Conservation (phyloP, 2,888 invertebrate species). For the Epsilonema sp. region DNA sequence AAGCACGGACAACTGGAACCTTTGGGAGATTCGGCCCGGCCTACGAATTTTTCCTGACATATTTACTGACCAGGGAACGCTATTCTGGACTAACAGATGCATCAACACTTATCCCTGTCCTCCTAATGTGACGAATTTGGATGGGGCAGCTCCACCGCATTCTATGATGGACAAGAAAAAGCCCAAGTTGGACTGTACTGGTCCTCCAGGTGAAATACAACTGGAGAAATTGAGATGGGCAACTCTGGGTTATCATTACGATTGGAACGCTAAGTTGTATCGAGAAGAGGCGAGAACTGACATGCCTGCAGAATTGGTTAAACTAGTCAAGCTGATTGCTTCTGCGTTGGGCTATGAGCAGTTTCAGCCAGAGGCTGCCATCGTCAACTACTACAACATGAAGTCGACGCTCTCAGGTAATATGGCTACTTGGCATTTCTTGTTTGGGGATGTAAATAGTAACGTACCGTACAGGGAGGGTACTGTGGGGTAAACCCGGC, state of each 20-base stretch:
- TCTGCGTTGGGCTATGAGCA: constrained; percentile 26
- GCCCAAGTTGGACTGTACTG: too few species aligned
- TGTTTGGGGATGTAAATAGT: too few species aligned
- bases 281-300: constrained; percentile 16
- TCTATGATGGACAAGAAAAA: constrained; percentile 10
- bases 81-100: neutral
- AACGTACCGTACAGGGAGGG: too few species aligned
- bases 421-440: too few species aligned
- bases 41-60: constrained; percentile 16
- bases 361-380: constrained; percentile 70
- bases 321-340: constrained; percentile 44
- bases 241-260: constrained; percentile 88
- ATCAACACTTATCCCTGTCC: constrained; percentile 24
- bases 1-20: too few species aligned
- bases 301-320: constrained; percentile 53
- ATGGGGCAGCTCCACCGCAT: too few species aligned
- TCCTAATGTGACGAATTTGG: constrained; percentile 32
- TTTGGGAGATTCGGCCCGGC: constrained; percentile 16
- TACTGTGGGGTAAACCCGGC: too few species aligned
- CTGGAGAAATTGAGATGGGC: constrained; percentile 65
- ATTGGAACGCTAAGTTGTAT: constrained; percentile 80
- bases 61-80: neutral
- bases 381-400: constrained; percentile 83
- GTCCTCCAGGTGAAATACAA: too few species aligned
- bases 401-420: constrained; percentile 61